A percentile compares a stretch with the other conserved stretches of the same genome.
Conservation (phyloP, 2,888 invertebrate genomes). For the Nasonovia ribisnigri region DNA sequence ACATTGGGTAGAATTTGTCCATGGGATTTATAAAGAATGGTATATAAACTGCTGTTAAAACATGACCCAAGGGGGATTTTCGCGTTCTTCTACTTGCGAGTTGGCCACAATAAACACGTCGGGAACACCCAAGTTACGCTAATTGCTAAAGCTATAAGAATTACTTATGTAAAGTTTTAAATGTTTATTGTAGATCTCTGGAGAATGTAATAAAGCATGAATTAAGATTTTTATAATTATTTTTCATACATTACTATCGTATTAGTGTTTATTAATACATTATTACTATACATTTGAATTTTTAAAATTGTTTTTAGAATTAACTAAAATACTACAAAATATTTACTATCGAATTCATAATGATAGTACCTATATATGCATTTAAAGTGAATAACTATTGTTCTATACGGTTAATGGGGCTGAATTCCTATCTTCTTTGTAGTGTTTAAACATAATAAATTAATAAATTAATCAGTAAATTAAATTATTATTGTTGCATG, state of each 20-base stretch:
- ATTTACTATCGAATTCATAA: not conserved
- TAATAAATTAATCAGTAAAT: not conserved
- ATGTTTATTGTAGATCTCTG: constrained; percentile 5
- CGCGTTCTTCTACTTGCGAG: constrained; percentile 32
- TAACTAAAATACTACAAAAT: not conserved
- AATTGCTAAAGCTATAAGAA: constrained; percentile 60
- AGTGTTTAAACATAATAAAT: not conserved
- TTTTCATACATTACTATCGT: not conserved
- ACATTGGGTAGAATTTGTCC: constrained; percentile 62
- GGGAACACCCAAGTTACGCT: constrained; percentile 51
- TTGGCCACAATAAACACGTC: constrained; percentile 62
- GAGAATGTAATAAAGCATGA: not conserved
- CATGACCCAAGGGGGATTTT: constrained; percentile 54
- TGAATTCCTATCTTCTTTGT: not conserved
- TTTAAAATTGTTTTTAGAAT: not conserved
- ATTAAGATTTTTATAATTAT: constrained; percentile 19
- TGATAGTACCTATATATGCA: not conserved
- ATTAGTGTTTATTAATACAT: not conserved
- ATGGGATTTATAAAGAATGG: constrained; percentile 62
- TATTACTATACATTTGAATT: not conserved
- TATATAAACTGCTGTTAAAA: constrained; percentile 64
- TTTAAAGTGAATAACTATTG: not conserved
- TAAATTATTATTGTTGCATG: not conserved
- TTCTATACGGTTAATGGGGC: not conserved
- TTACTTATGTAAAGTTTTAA: constrained; percentile 54